Percentiles rank a stretch among this genome's conserved stretches.
phyloP scores from a whole-genome alignment of 2,797 vertebrate species.

The Chloroceryle amazona region DNA sequence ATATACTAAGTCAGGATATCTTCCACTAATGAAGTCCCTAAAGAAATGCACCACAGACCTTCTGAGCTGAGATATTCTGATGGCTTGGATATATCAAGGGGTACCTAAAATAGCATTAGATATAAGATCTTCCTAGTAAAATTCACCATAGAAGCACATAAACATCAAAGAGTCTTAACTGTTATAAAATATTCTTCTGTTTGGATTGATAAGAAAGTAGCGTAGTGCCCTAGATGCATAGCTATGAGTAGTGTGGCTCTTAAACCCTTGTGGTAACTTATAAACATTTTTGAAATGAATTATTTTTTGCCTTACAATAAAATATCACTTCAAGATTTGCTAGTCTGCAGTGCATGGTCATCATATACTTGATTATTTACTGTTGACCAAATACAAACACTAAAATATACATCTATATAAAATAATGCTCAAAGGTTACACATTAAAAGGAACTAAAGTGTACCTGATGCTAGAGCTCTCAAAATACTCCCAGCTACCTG shows the following conservation, averaged over 20 bases:
- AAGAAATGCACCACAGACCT: slow-evolving; percentile 62
- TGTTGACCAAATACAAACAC: neutral
- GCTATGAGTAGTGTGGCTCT: neutral
- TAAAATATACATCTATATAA: neutral
- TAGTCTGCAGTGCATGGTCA: neutral
- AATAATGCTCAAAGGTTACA: neutral
- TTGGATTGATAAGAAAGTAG: slow-evolving; percentile 71
- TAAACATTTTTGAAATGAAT: neutral
- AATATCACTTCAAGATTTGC: neutral
- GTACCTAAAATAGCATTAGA: slow-evolving; percentile 49
- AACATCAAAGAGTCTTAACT: slow-evolving; percentile 59
- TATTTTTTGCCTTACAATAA: neutral
- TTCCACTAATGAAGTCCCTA: slow-evolving; percentile 76
- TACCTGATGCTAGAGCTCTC: neutral
- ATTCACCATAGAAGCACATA: slow-evolving; percentile 34
- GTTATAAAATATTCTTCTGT: slow-evolving; percentile 41
- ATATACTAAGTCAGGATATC: slow-evolving; percentile 32
- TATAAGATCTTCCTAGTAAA: slow-evolving; percentile 50
- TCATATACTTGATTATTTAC: neutral
- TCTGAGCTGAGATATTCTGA: slow-evolving; percentile 32
- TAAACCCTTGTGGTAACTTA: neutral
- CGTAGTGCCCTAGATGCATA: slow-evolving; percentile 63
- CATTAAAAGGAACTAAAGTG: neutral
- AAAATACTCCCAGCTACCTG: neutral
- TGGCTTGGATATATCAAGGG: slow-evolving; percentile 60